These are phyloP conservation scores for Antigone vipio DNA, from an alignment of 2,113 vertebrate species.

Conservation along the genomic window DNA sequence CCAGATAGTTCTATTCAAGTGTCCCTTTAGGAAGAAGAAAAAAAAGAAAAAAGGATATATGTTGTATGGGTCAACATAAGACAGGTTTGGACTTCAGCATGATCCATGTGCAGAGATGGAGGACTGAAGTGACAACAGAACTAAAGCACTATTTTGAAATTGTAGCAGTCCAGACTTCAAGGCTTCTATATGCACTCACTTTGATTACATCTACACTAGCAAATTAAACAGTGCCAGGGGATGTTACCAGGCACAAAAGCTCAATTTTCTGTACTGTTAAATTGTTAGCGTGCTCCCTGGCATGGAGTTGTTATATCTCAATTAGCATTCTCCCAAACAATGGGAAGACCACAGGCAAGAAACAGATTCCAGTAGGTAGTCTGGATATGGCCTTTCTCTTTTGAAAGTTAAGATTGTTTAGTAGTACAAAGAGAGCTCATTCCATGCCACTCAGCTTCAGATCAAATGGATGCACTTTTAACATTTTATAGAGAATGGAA, in stretches of 20 bases:
- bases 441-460: neutral
- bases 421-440: neutral
- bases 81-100: neutral
- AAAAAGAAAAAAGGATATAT: neutral
- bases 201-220: neutral
- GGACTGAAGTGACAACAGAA: neutral
- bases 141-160: neutral
- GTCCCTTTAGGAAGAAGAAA: constrained; percentile 69
- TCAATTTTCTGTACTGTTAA: neutral
- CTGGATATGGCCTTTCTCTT: neutral
- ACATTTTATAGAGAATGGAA: neutral
- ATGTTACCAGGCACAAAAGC: neutral
- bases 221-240: neutral
- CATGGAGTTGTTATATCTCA: neutral
- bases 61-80: neutral
- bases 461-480: neutral
- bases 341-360: neutral
- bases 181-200: neutral
- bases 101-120: neutral
- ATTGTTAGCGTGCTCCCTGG: neutral
- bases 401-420: neutral
- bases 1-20: constrained; percentile 81
- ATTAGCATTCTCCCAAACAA: neutral
- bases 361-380: neutral
- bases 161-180: neutral